phyloP scores from a whole-genome alignment of 2,113 vertebrate genomes.

The Aythya baeri region DNA sequence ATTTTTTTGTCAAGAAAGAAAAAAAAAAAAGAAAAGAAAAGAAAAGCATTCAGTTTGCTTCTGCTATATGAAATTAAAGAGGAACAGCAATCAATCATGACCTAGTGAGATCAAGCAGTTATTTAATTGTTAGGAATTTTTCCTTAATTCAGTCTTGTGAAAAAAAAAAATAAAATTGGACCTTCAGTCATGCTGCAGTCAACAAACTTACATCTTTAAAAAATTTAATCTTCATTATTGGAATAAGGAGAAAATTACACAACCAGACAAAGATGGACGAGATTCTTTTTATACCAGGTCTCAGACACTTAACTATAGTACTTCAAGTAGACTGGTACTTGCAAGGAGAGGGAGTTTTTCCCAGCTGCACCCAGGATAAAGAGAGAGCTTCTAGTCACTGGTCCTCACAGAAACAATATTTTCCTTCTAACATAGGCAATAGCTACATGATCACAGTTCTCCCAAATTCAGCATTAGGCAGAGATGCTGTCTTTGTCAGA shows the following conservation, averaged over 20 bases:
- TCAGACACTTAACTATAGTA: background rate
- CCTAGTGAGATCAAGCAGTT: background rate
- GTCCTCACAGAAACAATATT: background rate
- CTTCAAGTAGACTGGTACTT: background rate
- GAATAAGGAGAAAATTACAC: background rate
- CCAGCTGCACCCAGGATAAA: background rate
- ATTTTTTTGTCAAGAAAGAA: background rate
- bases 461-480: background rate
- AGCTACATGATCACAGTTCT: background rate
- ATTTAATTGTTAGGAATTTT: background rate
- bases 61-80: background rate
- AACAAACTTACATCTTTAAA: background rate
- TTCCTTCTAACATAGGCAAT: background rate
- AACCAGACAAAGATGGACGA: background rate
- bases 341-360: background rate
- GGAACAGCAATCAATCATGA: background rate
- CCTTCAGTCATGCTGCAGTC: background rate
- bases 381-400: background rate
- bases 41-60: background rate
- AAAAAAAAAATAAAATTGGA: background rate
- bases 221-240: background rate
- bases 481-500: background rate
- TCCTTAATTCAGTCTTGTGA: background rate
- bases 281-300: background rate
- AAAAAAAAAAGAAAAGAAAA: background rate